A percentile compares a stretch with the other conserved stretches of the same genome.
Evolutionary conservation across 2,888 invertebrate genomes (phyloP).

Genomic region (Rotaria macrura): DNA sequence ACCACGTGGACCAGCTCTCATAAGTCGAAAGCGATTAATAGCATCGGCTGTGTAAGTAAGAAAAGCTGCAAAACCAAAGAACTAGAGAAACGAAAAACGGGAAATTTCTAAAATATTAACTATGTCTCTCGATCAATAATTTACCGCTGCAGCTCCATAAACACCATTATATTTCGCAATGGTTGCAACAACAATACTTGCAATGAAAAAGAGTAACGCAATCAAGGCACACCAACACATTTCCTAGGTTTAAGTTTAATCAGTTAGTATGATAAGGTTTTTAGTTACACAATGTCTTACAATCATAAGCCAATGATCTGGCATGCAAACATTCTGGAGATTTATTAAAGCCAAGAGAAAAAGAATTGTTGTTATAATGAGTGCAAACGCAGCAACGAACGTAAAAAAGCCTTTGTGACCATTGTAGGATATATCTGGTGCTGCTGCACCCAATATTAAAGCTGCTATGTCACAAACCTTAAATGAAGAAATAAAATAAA

Average conservation of each 20-base stretch:
- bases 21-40: neutral
- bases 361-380: neutral
- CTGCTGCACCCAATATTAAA: neutral
- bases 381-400: neutral
- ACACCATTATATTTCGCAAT: neutral
- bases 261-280: no score
- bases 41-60: neutral
- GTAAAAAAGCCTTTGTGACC: neutral
- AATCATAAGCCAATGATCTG: neutral
- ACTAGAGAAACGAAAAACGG: neutral
- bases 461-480: neutral
- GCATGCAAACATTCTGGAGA: neutral
- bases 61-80: conserved; percentile 5
- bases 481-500: neutral
- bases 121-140: neutral
- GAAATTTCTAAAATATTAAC: neutral
- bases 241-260: neutral
- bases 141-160: conserved; percentile 9
- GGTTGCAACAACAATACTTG: conserved; percentile 3
- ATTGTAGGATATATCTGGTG: neutral
- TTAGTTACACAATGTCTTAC: neutral
- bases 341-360: neutral
- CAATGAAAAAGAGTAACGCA: neutral
- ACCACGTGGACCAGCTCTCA: neutral
- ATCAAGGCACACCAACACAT: neutral